Evolutionary conservation across 2,113 vertebrate species (phyloP), one percentile per base, ranked within the genome.

Genomic region (Myotis lucifugus): DNA sequence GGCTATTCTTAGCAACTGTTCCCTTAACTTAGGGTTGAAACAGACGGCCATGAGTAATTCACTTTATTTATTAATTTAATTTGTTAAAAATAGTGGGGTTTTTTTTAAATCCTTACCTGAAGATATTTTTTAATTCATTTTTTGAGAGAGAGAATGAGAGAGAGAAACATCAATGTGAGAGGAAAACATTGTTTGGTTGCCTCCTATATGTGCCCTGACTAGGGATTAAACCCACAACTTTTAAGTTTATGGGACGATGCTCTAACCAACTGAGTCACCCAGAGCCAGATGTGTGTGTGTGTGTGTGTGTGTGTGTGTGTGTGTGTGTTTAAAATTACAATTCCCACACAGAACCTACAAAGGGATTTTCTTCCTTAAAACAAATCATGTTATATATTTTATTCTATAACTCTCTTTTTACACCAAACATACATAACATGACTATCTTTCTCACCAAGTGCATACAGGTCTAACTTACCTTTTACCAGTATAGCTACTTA

Each of bases 31-130:
- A 9, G 25, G 1, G 4, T 48, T 86, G n/a, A 95, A 67, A 88
- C 54, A 77, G 29, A 37, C 34, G 27, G 37, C 32, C 64, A n/a
- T 78, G 21, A 85, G 34, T 52, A 78, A 14, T 42, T 93, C 6
- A 61, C 19, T 82, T 84, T 74, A 42, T 90, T 89, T 90, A 83
- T 81, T 23, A 67, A 67, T 46, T 27, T 90, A 86, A 27, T 83
- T 76, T 74, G 48, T 27, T 8, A 61, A 90, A 78, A 61, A 25
- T 25, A 59, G 56, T 59, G 23, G 27, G 14, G 13, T 32, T 42
- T 59, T 42, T 59, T 81, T 67, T 7, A 54, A 32, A 66, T 32
- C 27, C 12, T 66, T 29, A 66, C 64, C 29, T 32, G 64, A 32
- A 32, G 29, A 66, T n/a, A 66, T 66, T 32, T 32, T 59, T 66